These are phyloP conservation scores for Drosophila meridiana DNA, from an alignment of 2,888 invertebrate genomes.

Conservation along the genomic window DNA sequence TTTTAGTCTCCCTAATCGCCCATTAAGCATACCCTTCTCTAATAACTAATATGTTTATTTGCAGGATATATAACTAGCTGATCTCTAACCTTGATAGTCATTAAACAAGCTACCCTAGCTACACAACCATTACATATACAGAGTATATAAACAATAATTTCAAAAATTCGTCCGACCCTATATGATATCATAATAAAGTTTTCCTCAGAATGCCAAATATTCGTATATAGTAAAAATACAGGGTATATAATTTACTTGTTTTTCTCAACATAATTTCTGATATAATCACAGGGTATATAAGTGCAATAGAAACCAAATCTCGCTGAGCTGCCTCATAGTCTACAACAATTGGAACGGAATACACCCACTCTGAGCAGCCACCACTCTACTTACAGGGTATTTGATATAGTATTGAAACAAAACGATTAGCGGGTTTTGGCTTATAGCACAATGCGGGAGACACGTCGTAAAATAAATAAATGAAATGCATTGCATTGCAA, in stretches of 20 bases:
- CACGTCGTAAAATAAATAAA: constrained; percentile 22
- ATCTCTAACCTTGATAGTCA: too few relatives aligned
- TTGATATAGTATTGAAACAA: background rate
- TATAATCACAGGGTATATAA: background rate
- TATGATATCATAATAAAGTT: background rate
- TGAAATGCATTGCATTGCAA: constrained; percentile 44
- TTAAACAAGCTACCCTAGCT: background rate
- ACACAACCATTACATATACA: background rate
- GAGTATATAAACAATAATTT: background rate
- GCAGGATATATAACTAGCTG: too few relatives aligned
- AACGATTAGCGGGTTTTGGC: constrained; percentile 1
- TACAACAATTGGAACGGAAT: background rate
- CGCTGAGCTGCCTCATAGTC: background rate
- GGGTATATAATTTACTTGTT: background rate
- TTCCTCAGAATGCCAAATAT: background rate
- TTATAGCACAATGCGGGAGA: constrained; percentile 7
- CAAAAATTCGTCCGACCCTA: background rate
- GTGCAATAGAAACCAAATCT: background rate
- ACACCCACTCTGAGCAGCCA: background rate
- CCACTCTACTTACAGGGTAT: constrained; percentile 17
- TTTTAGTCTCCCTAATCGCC: too few relatives aligned
- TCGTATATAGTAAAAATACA: background rate
- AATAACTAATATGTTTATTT: too few relatives aligned
- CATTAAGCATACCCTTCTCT: too few relatives aligned
- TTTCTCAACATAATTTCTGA: too few relatives aligned